Percentiles rank a stretch among this genome's conserved stretches.
phyloP scores from a whole-genome alignment of 2,888 invertebrate species.

The Machimus atricapillus region DNA sequence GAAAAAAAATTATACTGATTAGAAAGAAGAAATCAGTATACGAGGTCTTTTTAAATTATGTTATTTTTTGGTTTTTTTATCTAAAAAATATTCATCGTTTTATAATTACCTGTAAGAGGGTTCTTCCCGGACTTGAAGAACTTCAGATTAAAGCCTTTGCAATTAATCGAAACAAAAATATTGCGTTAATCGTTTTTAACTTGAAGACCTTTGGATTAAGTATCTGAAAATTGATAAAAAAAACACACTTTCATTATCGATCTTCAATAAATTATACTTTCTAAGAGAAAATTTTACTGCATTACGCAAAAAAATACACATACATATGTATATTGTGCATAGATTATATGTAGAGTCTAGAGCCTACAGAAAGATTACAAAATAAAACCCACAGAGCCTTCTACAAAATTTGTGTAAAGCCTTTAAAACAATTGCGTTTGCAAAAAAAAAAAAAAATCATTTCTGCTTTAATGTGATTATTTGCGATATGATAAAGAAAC shows the following conservation, averaged over 20 bases:
- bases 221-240: background rate
- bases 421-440: background rate
- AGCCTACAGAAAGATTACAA: background rate
- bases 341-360: background rate
- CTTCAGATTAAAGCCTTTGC: background rate
- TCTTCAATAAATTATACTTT: background rate
- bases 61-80: no score
- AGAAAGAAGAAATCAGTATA: no score
- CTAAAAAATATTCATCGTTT: background rate
- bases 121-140: background rate
- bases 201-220: background rate
- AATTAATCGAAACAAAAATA: background rate
- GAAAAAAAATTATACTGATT: background rate
- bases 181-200: background rate
- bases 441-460: background rate
- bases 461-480: background rate
- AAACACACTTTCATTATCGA: background rate
- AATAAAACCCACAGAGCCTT: background rate
- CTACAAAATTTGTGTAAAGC: background rate
- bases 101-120: background rate
- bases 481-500: background rate
- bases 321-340: background rate
- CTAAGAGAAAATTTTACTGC: background rate
- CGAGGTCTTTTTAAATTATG: no score
- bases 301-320: background rate